Percentiles rank a stretch among this genome's conserved stretches.
Conservation (phyloP, 2,113 vertebrate species). For the Rallus limicola region DNA sequence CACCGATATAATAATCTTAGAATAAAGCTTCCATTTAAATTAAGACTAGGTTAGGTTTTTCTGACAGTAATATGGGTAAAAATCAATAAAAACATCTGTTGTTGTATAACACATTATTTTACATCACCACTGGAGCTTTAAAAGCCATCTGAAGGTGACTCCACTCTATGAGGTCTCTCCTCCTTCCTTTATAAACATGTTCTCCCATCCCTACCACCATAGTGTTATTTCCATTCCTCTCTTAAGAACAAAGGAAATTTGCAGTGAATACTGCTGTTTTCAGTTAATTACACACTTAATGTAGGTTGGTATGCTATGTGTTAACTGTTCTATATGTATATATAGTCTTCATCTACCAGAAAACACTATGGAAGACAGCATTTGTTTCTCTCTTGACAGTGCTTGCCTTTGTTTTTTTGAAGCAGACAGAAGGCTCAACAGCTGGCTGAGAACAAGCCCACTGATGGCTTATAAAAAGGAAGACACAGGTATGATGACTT, state of each 20-base stretch:
- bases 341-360: neutral
- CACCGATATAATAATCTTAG: constrained; percentile 10
- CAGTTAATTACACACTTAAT: neutral
- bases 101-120: neutral
- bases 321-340: neutral
- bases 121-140: neutral
- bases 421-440: neutral
- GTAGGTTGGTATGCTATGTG: too few species aligned
- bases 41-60: neutral
- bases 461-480: neutral
- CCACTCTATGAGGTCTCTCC: neutral
- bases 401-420: neutral
- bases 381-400: neutral
- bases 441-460: neutral
- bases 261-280: neutral
- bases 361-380: neutral
- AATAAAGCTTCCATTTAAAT: constrained; percentile 32
- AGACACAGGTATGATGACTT: neutral
- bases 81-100: neutral
- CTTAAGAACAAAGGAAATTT: neutral
- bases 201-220: neutral
- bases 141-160: neutral
- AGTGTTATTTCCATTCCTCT: neutral
- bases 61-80: neutral
- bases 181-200: neutral